These are phyloP conservation scores for Lepidocyrtoides sp. DNA, from an alignment of 2,888 invertebrate genomes.

Conservation along the genomic window DNA sequence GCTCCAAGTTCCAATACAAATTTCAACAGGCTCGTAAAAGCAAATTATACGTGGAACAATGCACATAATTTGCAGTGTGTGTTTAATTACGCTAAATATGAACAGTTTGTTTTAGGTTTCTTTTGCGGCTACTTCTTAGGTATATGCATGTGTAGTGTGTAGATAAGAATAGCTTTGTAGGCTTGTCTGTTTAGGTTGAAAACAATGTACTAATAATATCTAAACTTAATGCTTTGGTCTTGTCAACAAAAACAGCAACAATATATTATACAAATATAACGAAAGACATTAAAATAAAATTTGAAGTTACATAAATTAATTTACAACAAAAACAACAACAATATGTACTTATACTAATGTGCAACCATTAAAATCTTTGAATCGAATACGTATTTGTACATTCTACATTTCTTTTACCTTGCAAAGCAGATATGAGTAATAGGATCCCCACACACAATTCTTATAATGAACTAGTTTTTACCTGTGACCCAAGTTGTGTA, in stretches of 20 bases:
- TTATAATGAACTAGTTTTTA: neutral
- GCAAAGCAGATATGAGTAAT: neutral
- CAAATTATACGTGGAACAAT: neutral
- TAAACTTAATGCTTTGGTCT: conserved; percentile 8
- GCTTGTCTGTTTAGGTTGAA: no score
- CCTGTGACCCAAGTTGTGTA: no score
- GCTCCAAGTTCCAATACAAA: no score
- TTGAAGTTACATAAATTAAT: neutral
- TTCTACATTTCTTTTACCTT: conserved; percentile 12
- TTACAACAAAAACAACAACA: neutral
- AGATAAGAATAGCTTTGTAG: no score
- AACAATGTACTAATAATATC: neutral
- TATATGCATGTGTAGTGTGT: no score
- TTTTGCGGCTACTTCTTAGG: no score
- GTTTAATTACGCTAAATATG: no score
- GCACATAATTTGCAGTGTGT: neutral
- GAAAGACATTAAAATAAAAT: neutral
- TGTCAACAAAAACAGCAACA: neutral
- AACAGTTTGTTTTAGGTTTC: no score
- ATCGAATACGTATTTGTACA: conserved; percentile 10
- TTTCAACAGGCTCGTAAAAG: no score
- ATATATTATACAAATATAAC: neutral
- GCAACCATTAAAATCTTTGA: neutral
- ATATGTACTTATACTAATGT: neutral
- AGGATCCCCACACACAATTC: neutral